Evolutionary conservation across 2,888 invertebrate genomes (phyloP).

Genomic region (Encarsia formosa): DNA sequence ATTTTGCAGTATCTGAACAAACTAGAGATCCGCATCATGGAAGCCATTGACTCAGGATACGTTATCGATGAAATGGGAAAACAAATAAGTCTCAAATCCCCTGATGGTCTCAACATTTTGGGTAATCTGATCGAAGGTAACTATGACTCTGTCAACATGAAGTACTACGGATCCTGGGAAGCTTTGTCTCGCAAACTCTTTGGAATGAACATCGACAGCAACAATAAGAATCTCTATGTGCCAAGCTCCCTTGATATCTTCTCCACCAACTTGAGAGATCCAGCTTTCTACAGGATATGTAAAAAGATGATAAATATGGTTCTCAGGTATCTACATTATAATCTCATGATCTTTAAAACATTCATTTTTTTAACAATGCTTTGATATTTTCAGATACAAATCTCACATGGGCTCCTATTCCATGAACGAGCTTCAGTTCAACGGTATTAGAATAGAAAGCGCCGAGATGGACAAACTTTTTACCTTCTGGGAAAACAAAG

Average conservation of each 20-base stretch:
- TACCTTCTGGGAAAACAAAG: constrained; percentile 68
- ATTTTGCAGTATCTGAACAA: constrained; percentile 15
- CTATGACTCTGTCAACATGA: constrained; percentile 50
- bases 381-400: constrained; percentile 51
- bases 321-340: constrained; percentile 29
- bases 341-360: not conserved
- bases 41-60: constrained; percentile 43
- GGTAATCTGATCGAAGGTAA: constrained; percentile 57
- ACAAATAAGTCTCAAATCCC: constrained; percentile 40
- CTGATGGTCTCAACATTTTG: constrained; percentile 56
- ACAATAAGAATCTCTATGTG: constrained; percentile 49
- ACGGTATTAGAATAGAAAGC: constrained; percentile 60
- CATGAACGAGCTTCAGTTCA: constrained; percentile 57
- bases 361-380: not conserved
- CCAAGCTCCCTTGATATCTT: constrained; percentile 65
- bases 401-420: constrained; percentile 58
- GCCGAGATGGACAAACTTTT: constrained; percentile 64
- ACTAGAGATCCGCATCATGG: constrained; percentile 38
- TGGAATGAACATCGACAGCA: constrained; percentile 46
- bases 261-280: constrained; percentile 65
- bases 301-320: constrained; percentile 56
- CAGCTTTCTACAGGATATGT: constrained; percentile 66
- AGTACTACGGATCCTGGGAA: constrained; percentile 59
- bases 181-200: constrained; percentile 55
- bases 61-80: constrained; percentile 38